These are phyloP conservation scores for Pseudolycoriella hygida DNA, from an alignment of 2,888 invertebrate genomes.

Conservation along the genomic window DNA sequence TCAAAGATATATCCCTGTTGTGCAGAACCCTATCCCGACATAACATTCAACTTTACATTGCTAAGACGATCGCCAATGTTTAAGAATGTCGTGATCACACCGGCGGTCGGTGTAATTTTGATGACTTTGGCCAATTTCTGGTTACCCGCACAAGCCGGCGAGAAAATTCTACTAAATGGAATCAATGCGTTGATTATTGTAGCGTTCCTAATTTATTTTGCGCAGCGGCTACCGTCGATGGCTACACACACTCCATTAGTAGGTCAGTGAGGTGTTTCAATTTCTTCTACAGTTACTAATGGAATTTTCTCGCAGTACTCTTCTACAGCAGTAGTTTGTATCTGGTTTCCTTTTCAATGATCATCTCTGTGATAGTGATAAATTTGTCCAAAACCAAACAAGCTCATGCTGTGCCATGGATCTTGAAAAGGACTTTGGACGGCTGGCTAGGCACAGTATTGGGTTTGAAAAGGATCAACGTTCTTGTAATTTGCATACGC, in stretches of 20 bases:
- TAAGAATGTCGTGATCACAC: slow-evolving; percentile 40
- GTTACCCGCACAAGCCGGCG: slow-evolving; percentile 46
- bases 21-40: slow-evolving; percentile 34
- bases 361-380: slow-evolving; percentile 35
- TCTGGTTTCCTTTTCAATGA: slow-evolving; percentile 32
- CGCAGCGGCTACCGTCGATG: slow-evolving; percentile 32
- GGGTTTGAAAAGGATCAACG: slow-evolving; percentile 14
- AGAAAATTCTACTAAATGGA: slow-evolving; percentile 42
- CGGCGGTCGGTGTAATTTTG: slow-evolving; percentile 40
- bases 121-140: slow-evolving; percentile 42
- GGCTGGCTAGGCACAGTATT: slow-evolving; percentile 14
- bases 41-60: slow-evolving; percentile 33
- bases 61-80: slow-evolving; percentile 40
- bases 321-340: slow-evolving; percentile 36
- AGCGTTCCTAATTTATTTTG: slow-evolving; percentile 44
- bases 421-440: slow-evolving; percentile 20
- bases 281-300: too few species aligned
- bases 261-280: slow-evolving; percentile 23
- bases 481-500: too few species aligned
- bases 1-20: slow-evolving; percentile 34
- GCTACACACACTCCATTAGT: slow-evolving; percentile 30
- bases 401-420: slow-evolving; percentile 29
- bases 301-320: slow-evolving; percentile 32
- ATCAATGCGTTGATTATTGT: slow-evolving; percentile 38
- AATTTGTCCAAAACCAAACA: slow-evolving; percentile 32